Evolutionary conservation across 2,888 invertebrate species (phyloP).

Genomic region (Coecobrya sp.): DNA sequence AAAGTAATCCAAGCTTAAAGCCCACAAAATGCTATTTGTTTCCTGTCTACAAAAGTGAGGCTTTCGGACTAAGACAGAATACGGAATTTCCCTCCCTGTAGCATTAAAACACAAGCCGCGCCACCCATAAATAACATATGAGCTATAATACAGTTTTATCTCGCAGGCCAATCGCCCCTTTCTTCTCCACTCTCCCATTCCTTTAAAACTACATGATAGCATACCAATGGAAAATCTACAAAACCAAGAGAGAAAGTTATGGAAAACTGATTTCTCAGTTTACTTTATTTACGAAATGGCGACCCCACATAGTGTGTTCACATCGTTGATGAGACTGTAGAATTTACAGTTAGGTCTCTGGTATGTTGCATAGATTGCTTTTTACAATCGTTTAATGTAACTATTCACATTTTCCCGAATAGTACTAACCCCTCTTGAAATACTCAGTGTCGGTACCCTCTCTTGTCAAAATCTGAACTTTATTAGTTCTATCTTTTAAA

Average conservation of each 20-base stretch:
- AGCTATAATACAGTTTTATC: constrained; percentile 79
- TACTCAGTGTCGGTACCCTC: too few relatives aligned
- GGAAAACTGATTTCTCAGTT: constrained; percentile 71
- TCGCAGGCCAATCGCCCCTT: constrained; percentile 70
- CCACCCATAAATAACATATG: constrained; percentile 83
- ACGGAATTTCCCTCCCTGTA: constrained; percentile 48
- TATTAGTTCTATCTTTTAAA: too few relatives aligned
- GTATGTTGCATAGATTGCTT: too few relatives aligned
- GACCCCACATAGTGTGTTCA: constrained; percentile 38
- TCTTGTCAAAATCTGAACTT: too few relatives aligned
- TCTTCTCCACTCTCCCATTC: constrained; percentile 33
- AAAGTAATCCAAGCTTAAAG: constrained; percentile 78
- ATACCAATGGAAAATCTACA: constrained; percentile 61
- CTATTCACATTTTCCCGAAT: too few relatives aligned
- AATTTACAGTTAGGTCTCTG: background rate
- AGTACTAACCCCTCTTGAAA: too few relatives aligned
- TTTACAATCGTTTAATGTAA: too few relatives aligned
- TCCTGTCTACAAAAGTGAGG: constrained; percentile 73
- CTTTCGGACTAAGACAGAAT: constrained; percentile 57
- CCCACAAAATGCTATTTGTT: constrained; percentile 82
- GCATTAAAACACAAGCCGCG: constrained; percentile 79
- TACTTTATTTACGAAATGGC: constrained; percentile 72
- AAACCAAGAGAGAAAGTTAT: constrained; percentile 64
- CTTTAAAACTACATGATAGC: background rate
- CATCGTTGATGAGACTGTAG: background rate